These are phyloP conservation scores for Microplitis manilae DNA, from an alignment of 2,888 invertebrate genomes.

Conservation along the genomic window DNA sequence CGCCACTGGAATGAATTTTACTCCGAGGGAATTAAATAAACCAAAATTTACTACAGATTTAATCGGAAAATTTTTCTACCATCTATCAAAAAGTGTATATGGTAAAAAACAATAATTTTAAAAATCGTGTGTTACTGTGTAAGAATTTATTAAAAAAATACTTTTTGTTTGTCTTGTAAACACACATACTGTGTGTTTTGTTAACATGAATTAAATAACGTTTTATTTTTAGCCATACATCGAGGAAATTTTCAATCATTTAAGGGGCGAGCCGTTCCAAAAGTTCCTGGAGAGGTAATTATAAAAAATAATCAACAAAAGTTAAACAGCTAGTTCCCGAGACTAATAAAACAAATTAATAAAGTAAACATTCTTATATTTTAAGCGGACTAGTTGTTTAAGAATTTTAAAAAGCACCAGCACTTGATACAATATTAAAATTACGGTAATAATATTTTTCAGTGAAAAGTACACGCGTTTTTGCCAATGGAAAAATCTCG, in stretches of 20 bases:
- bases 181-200: too few species aligned
- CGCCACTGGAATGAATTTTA: too few species aligned
- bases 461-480: slow-evolving; percentile 99
- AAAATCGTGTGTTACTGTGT: too few species aligned
- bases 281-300: slow-evolving; percentile 97
- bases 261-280: slow-evolving; percentile 97
- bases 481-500: slow-evolving; percentile 99
- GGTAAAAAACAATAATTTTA: too few species aligned
- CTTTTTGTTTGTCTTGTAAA: too few species aligned
- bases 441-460: slow-evolving; percentile 66
- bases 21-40: too few species aligned
- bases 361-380: neutral
- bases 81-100: too few species aligned
- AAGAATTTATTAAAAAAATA: too few species aligned
- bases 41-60: too few species aligned
- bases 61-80: too few species aligned
- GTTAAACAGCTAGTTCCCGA: neutral
- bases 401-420: neutral
- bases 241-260: slow-evolving; percentile 98
- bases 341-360: too few species aligned
- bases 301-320: slow-evolving; percentile 6
- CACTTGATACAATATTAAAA: slow-evolving; percentile 25
- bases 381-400: neutral
- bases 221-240: slow-evolving; percentile 92
- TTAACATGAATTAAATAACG: slow-evolving; percentile 1